These are phyloP conservation scores for Notamacropus eugenii DNA, from an alignment of 2,797 vertebrate genomes.

Conservation along the genomic window DNA sequence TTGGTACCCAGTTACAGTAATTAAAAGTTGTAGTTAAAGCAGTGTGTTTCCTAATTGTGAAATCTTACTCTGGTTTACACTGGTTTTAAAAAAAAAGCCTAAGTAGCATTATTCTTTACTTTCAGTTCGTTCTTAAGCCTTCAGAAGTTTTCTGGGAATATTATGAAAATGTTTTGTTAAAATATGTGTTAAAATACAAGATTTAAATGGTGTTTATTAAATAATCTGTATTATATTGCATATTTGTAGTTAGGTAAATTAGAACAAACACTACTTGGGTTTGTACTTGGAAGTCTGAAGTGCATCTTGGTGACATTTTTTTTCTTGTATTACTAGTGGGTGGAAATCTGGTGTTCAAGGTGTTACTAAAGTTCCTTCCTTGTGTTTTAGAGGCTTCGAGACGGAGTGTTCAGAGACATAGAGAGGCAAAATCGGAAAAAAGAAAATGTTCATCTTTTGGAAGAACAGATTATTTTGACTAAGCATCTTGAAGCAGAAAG, in stretches of 20 bases:
- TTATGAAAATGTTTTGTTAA: conserved; percentile 41
- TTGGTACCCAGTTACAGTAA: background rate
- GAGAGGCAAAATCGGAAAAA: conserved; percentile 91
- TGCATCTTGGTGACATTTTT: conserved; percentile 62
- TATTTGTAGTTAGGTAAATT: conserved; percentile 53
- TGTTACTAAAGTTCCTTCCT: conserved; percentile 75
- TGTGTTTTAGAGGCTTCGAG: conserved; percentile 89
- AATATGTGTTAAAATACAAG: conserved; percentile 13
- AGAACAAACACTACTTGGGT: conserved; percentile 57
- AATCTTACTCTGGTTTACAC: conserved; percentile 31
- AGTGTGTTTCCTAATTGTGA: conserved; percentile 14
- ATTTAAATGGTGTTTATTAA: background rate
- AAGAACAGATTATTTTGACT: conserved; percentile 92
- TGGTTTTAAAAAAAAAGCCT: background rate
- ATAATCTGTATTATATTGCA: conserved; percentile 45
- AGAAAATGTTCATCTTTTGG: conserved; percentile 90
- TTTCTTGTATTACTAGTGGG: conserved; percentile 44
- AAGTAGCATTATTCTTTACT: background rate
- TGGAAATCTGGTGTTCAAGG: conserved; percentile 56
- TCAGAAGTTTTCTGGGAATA: conserved; percentile 46
- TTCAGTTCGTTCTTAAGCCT: background rate
- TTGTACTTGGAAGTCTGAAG: conserved; percentile 59
- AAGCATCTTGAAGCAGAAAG: conserved; percentile 88
- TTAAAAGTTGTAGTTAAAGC: conserved; percentile 13
- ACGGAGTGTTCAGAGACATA: conserved; percentile 92